phyloP scores from a whole-genome alignment of 2,797 vertebrate genomes.

The Crypturellus tataupa region DNA sequence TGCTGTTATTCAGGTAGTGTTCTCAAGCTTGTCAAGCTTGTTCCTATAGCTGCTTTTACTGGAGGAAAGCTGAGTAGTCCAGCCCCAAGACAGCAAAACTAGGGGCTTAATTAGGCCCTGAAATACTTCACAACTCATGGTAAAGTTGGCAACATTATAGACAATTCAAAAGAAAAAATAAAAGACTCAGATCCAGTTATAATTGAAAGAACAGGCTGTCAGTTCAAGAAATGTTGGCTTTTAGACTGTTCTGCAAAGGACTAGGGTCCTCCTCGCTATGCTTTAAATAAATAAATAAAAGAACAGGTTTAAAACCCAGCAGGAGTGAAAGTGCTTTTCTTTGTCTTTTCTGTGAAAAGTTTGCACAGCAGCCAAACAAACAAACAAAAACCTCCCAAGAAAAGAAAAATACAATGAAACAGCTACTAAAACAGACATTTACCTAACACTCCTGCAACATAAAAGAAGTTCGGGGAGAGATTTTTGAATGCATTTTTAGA shows the following conservation, averaged over 20 bases:
- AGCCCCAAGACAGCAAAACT: neutral
- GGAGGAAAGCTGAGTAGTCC: neutral
- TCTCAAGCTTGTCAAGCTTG: neutral
- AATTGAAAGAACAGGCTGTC: neutral
- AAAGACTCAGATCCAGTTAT: neutral
- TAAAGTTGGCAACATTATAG: neutral
- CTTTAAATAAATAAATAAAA: slow-evolving; percentile 56
- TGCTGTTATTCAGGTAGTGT: neutral
- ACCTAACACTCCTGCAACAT: slow-evolving; percentile 30
- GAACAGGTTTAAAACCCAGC: slow-evolving; percentile 13
- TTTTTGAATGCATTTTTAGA: slow-evolving; percentile 8
- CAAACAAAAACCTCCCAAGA: neutral
- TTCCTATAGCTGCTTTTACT: neutral
- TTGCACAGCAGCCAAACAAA: slow-evolving; percentile 28
- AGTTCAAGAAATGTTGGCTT: neutral
- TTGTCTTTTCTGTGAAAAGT: slow-evolving; percentile 46
- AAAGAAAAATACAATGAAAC: neutral
- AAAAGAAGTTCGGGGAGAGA: neutral
- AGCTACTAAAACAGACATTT: slow-evolving; percentile 36
- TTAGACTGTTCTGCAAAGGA: neutral
- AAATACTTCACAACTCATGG: slow-evolving; percentile 1
- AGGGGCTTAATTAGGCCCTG: neutral
- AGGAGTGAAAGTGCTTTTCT: slow-evolving; percentile 69
- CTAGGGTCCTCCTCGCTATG: neutral
- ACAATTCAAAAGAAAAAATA: neutral